phyloP scores from a whole-genome alignment of 2,113 vertebrate genomes.

The Phyllostomus discolor region DNA sequence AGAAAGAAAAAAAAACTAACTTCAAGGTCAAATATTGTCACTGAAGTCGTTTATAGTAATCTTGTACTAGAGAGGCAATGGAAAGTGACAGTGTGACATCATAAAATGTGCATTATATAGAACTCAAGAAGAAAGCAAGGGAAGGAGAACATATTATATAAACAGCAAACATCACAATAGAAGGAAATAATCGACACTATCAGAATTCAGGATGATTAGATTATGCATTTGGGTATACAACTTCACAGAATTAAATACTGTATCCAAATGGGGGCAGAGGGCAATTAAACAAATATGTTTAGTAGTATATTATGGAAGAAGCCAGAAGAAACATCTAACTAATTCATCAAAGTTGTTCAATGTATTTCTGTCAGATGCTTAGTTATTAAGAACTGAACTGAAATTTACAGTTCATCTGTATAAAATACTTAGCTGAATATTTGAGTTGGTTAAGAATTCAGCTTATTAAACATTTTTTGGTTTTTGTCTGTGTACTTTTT shows the following conservation, averaged over 20 bases:
- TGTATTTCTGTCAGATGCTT: not conserved
- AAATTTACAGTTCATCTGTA: not conserved
- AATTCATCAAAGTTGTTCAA: not conserved
- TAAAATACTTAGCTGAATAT: not conserved
- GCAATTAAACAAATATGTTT: not conserved
- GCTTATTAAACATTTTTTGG: not conserved
- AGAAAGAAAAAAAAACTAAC: not conserved
- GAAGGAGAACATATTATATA: not conserved
- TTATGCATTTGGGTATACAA: not conserved
- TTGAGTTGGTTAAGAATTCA: not conserved
- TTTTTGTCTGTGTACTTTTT: not conserved
- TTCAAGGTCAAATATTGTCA: slow-evolving; percentile 21
- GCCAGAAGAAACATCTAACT: not conserved
- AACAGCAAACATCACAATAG: not conserved
- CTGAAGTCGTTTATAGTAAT: not conserved
- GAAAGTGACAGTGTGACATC: not conserved
- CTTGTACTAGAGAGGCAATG: not conserved
- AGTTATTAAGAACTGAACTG: not conserved
- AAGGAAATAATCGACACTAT: not conserved
- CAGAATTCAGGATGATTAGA: not conserved
- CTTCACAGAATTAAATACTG: not conserved
- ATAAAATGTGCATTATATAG: not conserved
- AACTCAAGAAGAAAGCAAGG: not conserved
- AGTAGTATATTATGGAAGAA: not conserved
- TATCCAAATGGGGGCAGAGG: not conserved